phyloP scores from a whole-genome alignment of 2,113 vertebrate genomes.

The Semicossyphus pulcher region DNA sequence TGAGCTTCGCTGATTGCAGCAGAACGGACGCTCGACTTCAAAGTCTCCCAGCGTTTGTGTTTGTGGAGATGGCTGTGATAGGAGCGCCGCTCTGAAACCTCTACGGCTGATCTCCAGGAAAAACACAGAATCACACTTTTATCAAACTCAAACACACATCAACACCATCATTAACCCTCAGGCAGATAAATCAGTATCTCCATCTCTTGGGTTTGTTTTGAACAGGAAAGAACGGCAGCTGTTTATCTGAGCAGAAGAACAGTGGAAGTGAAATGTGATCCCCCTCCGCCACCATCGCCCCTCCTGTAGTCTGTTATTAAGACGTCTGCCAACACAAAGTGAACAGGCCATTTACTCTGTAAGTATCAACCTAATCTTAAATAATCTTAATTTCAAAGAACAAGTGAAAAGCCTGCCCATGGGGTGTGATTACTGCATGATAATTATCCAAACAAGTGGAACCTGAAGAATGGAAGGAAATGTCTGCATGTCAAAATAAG shows the following conservation, averaged over 20 bases:
- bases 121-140: slow-evolving; percentile 41
- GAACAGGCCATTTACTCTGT: slow-evolving; percentile 22
- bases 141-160: slow-evolving; percentile 42
- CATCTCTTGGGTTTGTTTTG: slow-evolving; percentile 40
- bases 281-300: neutral
- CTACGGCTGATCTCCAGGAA: slow-evolving; percentile 8
- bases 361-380: slow-evolving; percentile 8
- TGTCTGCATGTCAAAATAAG: slow-evolving; percentile 25
- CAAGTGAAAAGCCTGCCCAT: slow-evolving; percentile 7
- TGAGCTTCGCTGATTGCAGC: slow-evolving; percentile 48
- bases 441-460: slow-evolving; percentile 16
- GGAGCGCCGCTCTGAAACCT: slow-evolving; percentile 26
- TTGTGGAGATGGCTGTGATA: slow-evolving; percentile 58
- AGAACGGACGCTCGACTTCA: slow-evolving; percentile 40
- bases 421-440: slow-evolving; percentile 11
- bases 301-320: slow-evolving; percentile 39
- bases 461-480: slow-evolving; percentile 14
- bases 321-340: slow-evolving; percentile 37
- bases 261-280: slow-evolving; percentile 45
- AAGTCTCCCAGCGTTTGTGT: slow-evolving; percentile 35
- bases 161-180: slow-evolving; percentile 50
- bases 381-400: slow-evolving; percentile 36
- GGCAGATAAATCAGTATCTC: slow-evolving; percentile 36
- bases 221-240: slow-evolving; percentile 50
- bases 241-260: slow-evolving; percentile 49